Evolutionary conservation across 2,113 vertebrate genomes (phyloP).

Genomic region (Cacatua alba): DNA sequence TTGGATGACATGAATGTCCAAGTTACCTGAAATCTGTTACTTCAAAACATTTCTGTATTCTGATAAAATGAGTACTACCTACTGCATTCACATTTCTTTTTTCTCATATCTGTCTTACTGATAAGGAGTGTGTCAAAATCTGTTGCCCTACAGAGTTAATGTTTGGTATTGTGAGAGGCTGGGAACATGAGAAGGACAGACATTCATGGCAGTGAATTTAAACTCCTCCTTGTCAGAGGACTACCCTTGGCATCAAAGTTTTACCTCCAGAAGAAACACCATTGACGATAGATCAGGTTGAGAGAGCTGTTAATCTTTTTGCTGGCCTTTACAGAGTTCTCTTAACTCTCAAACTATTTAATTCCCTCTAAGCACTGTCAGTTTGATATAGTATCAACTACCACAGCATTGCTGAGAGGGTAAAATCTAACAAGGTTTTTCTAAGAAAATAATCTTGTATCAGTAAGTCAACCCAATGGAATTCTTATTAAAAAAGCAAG

Average conservation of each 20-base stretch:
- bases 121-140: neutral
- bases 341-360: constrained; percentile 26
- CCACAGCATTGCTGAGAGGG: neutral
- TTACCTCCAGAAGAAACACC: neutral
- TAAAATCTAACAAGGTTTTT: neutral
- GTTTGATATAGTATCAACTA: neutral
- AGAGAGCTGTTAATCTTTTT: neutral
- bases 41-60: neutral
- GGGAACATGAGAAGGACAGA: neutral
- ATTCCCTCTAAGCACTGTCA: neutral
- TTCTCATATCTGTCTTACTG: accelerated
- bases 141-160: neutral
- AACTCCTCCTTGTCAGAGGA: neutral
- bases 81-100: neutral
- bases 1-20: neutral
- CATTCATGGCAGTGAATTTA: neutral
- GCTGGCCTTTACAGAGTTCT: neutral
- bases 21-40: neutral
- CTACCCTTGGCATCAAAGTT: neutral
- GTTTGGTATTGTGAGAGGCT: neutral
- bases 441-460: neutral
- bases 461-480: neutral
- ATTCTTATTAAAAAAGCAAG: neutral
- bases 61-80: neutral
- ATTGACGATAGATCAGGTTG: neutral